A percentile compares a stretch with the other conserved stretches of the same genome.
Evolutionary conservation across 2,113 vertebrate genomes (phyloP).

Genomic region (Leptosomus discolor): DNA sequence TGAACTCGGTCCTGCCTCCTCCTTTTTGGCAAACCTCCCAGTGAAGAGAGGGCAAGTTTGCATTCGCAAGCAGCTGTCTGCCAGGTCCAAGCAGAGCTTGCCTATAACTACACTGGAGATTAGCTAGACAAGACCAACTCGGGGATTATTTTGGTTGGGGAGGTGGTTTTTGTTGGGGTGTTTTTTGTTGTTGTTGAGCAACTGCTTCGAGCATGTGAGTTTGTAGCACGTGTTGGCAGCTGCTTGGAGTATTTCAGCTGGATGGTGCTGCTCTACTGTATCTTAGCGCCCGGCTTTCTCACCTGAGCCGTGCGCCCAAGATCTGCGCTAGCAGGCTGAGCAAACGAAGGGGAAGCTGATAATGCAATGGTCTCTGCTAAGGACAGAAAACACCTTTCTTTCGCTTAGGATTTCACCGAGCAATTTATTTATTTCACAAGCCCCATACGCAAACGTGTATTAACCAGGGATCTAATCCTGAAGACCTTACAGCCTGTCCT

Average conservation of each 20-base stretch:
- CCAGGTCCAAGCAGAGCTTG: neutral
- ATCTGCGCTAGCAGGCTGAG: neutral
- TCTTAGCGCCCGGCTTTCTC: neutral
- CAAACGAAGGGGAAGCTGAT: neutral
- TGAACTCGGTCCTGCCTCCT: neutral
- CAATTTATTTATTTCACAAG: neutral
- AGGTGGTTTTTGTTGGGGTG: neutral
- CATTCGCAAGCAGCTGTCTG: neutral
- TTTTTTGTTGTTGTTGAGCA: neutral
- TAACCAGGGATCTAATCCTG: neutral
- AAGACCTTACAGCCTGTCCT: neutral
- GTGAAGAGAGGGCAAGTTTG: neutral
- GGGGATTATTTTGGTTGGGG: neutral
- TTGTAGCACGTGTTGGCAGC: accelerated
- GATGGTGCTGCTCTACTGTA: neutral
- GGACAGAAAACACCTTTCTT: neutral
- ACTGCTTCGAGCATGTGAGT: neutral
- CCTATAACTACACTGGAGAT: accelerated
- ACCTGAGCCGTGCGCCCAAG: neutral
- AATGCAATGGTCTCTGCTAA: neutral
- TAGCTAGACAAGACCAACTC: neutral
- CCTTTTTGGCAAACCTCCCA: neutral
- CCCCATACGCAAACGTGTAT: neutral
- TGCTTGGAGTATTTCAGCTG: neutral
- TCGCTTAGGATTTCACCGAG: neutral